These are phyloP conservation scores for Echinarachnius parma DNA, from an alignment of 53 echinoderm and acorn worm species.

Conservation along the genomic window DNA sequence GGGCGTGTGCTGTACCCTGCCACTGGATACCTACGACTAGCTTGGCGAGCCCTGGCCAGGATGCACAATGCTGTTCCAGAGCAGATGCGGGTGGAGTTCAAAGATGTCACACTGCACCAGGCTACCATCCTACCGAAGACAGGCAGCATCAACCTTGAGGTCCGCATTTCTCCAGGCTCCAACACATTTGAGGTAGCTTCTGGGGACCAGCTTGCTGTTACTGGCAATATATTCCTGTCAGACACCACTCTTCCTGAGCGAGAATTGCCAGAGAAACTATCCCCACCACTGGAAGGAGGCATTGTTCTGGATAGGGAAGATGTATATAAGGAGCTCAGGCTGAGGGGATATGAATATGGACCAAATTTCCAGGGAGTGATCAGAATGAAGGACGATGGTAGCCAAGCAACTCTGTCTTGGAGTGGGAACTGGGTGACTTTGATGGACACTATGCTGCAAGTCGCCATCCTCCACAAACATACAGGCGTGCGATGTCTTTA, in stretches of 20 bases:
- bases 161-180: slow-evolving; percentile 65
- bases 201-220: slow-evolving; percentile 69
- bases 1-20: slow-evolving; percentile 78
- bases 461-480: slow-evolving; percentile 54
- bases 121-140: slow-evolving; percentile 72
- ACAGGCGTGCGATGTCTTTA: slow-evolving; percentile 48
- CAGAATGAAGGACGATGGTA: slow-evolving; percentile 58
- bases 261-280: too few species aligned
- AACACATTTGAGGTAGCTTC: slow-evolving; percentile 75
- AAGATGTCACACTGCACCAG: slow-evolving; percentile 70
- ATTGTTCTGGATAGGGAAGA: slow-evolving; percentile 48
- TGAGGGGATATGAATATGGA: slow-evolving; percentile 73
- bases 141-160: slow-evolving; percentile 68
- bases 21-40: slow-evolving; percentile 73
- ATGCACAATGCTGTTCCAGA: slow-evolving; percentile 54
- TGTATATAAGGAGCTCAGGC: slow-evolving; percentile 66
- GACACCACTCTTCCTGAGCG: slow-evolving; percentile 46
- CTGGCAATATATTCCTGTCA: slow-evolving; percentile 69
- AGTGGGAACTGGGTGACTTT: slow-evolving; percentile 79
- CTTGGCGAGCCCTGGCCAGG: slow-evolving; percentile 71
- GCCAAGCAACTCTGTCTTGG: slow-evolving; percentile 58
- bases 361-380: slow-evolving; percentile 67
- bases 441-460: slow-evolving; percentile 69
- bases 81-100: slow-evolving; percentile 66
- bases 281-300: neutral